Evolutionary conservation across 2,113 vertebrate species (phyloP).

Genomic region (Aptenodytes forsteri): DNA sequence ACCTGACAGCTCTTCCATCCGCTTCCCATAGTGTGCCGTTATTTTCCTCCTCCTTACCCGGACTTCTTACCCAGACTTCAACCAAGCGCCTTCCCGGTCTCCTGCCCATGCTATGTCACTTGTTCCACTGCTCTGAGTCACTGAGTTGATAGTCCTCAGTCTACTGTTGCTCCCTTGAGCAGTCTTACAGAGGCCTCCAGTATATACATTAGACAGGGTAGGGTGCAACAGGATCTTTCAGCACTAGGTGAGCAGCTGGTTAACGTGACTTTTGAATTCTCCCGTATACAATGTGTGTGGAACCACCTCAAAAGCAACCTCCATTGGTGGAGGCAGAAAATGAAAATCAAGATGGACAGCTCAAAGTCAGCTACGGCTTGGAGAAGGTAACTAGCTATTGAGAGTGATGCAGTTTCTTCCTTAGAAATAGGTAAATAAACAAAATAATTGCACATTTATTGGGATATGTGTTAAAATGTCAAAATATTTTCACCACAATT

Average conservation of each 20-base stretch:
- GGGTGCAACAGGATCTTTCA: neutral
- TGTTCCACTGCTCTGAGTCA: neutral
- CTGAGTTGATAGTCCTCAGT: neutral
- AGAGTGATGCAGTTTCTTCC: neutral
- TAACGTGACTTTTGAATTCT: neutral
- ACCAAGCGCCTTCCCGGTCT: accelerated
- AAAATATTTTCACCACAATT: constrained; percentile 54
- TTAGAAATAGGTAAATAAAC: constrained; percentile 56
- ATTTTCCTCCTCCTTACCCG: neutral
- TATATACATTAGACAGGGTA: too few species aligned
- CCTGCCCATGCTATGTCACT: neutral
- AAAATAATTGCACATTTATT: constrained; percentile 46
- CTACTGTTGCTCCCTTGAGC: neutral
- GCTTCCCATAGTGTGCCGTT: neutral
- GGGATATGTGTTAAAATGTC: constrained; percentile 36
- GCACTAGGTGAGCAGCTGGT: neutral
- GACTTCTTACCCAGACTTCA: neutral
- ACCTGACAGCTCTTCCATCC: neutral
- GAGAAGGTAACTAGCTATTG: neutral
- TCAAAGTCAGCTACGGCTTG: neutral
- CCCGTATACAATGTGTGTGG: neutral
- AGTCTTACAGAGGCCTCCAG: neutral
- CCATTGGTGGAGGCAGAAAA: neutral
- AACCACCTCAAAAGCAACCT: neutral
- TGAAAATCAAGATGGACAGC: neutral